Evolutionary conservation across 2,888 invertebrate genomes (phyloP).

Genomic region (Hybos culiciformis): DNA sequence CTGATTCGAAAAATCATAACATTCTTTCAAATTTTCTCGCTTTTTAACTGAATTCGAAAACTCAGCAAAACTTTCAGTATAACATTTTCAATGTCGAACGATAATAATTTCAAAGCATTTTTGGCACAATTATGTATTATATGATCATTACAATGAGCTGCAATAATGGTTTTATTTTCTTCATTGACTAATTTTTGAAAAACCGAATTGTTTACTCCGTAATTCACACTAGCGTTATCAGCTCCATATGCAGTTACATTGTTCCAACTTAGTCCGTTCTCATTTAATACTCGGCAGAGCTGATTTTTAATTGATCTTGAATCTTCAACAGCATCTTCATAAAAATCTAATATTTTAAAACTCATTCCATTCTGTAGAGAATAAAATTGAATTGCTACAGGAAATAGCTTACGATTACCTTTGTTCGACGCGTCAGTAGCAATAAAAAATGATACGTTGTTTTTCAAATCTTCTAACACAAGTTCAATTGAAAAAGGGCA

Average conservation of each 20-base stretch:
- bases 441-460: not conserved
- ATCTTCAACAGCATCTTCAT: slow-evolving; percentile 7
- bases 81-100: not conserved
- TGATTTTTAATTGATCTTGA: slow-evolving; percentile 5
- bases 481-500: not conserved
- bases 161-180: not conserved
- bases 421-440: not conserved
- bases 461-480: not conserved
- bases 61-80: not conserved
- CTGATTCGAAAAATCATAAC: not conserved
- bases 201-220: slow-evolving; percentile 6
- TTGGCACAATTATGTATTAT: not conserved
- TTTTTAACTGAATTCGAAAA: not conserved
- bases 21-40: not conserved
- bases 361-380: not conserved
- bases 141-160: not conserved
- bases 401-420: not conserved
- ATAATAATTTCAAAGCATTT: not conserved
- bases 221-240: slow-evolving; percentile 8
- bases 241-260: slow-evolving; percentile 6
- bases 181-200: slow-evolving; percentile 4
- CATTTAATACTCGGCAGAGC: slow-evolving; percentile 6
- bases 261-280: slow-evolving; percentile 1
- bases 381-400: not conserved
- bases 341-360: slow-evolving; percentile 6